These are phyloP conservation scores for Crocallis elinguaria DNA, from an alignment of 2,888 invertebrate species.

Conservation along the genomic window DNA sequence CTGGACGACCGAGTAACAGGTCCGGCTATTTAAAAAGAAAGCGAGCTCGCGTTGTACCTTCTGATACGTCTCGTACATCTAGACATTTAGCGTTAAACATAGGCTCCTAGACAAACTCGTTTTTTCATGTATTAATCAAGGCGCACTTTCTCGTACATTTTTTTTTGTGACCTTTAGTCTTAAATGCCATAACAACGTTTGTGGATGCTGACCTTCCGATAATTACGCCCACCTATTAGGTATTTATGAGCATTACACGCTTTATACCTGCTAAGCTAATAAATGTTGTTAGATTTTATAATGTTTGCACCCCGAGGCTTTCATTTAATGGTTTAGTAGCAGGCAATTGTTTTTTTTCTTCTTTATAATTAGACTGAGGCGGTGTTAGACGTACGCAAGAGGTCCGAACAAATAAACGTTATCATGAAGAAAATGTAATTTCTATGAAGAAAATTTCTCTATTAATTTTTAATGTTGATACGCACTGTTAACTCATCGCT, in stretches of 20 bases:
- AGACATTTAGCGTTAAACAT: constrained; percentile 17
- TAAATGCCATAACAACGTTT: constrained; percentile 24
- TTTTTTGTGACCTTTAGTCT: constrained; percentile 24
- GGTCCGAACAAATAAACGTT: too few species aligned
- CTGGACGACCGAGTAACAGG: constrained; percentile 22
- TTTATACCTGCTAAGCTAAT: constrained; percentile 7
- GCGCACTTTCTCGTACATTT: constrained; percentile 41
- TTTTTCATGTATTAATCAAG: constrained; percentile 27
- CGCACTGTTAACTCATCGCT: too few species aligned
- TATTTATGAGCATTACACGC: constrained; percentile 17
- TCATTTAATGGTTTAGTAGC: constrained; percentile 2
- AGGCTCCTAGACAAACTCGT: constrained; percentile 34
- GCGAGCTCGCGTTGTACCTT: constrained; percentile 16
- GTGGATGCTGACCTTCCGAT: constrained; percentile 24
- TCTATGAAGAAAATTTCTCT: too few species aligned
- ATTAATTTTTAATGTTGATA: too few species aligned
- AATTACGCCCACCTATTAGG: constrained; percentile 22
- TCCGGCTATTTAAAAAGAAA: constrained; percentile 31
- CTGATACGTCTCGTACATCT: constrained; percentile 14
- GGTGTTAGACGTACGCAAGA: background rate
- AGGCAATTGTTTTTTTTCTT: background rate
- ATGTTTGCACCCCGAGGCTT: background rate
- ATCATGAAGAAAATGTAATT: background rate
- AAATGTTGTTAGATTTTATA: constrained; percentile 12
- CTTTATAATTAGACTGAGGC: background rate